phyloP scores from a whole-genome alignment of 2,888 invertebrate species.

The Aphidoletes aphidimyza region DNA sequence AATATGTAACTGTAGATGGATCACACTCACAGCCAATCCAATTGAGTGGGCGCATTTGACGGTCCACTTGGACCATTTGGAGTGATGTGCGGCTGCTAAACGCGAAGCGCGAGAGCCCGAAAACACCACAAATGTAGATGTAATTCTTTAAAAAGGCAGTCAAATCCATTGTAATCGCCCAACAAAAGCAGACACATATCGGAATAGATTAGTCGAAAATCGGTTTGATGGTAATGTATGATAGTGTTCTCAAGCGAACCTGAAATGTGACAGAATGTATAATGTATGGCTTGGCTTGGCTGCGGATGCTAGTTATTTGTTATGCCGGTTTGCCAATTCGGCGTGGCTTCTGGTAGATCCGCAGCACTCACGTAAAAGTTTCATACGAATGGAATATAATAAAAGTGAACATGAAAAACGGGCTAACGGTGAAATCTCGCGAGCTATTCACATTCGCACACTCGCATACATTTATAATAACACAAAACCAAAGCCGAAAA shows the following conservation, averaged over 20 bases:
- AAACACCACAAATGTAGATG: neutral
- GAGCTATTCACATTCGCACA: neutral
- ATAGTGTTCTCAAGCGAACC: neutral
- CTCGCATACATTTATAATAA: neutral
- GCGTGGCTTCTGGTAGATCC: no score
- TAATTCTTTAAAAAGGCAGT: constrained; percentile 3
- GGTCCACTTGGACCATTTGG: no score
- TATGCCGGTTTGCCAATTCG: no score
- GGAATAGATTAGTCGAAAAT: constrained; percentile 3
- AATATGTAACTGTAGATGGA: constrained; percentile 22
- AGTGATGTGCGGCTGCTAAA: no score
- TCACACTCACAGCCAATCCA: neutral
- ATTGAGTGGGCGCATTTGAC: no score
- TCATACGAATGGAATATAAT: neutral
- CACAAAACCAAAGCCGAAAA: neutral
- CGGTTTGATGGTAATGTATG: constrained; percentile 1
- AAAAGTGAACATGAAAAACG: neutral
- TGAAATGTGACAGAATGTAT: constrained; percentile 10
- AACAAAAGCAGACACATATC: neutral
- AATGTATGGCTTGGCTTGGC: neutral
- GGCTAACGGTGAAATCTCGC: neutral
- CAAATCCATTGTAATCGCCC: constrained; percentile 18
- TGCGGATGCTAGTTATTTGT: neutral
- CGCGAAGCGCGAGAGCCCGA: no score
- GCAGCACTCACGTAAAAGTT: no score